A percentile compares a stretch with the other conserved stretches of the same genome.
Evolutionary conservation across 2,797 vertebrate species (phyloP).

Genomic region (Intellagama lesueurii): DNA sequence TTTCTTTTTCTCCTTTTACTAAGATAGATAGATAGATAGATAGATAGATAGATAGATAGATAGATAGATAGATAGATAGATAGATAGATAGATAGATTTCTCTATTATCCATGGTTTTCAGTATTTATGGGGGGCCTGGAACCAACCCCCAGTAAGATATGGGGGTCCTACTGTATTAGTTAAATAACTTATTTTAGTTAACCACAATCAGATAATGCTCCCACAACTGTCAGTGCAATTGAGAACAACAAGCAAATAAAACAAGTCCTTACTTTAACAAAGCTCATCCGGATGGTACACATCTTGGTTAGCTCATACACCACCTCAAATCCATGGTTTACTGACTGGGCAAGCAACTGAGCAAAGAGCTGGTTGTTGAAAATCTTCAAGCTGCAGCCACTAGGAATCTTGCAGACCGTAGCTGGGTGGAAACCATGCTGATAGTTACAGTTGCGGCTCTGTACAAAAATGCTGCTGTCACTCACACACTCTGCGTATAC

Average conservation of each 20-base stretch:
- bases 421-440: conserved; percentile 98
- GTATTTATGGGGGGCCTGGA: no score
- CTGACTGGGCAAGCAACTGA: conserved; percentile 95
- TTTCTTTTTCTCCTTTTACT: no score
- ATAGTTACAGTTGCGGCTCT: conserved; percentile 98
- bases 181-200: not conserved
- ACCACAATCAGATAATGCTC: not conserved
- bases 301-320: conserved; percentile 99
- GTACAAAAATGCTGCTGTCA: conserved; percentile 98
- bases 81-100: no score
- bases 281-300: conserved; percentile 98
- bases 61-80: no score
- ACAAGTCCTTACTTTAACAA: conserved; percentile 90
- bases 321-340: conserved; percentile 97
- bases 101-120: no score
- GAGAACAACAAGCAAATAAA: conserved; percentile 23
- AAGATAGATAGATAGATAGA: no score
- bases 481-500: conserved; percentile 98
- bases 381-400: conserved; percentile 98
- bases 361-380: conserved; percentile 99
- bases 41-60: no score
- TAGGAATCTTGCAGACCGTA: conserved; percentile 98
- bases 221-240: not conserved
- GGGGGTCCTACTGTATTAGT: not conserved
- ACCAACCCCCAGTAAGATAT: no score